phyloP scores from a whole-genome alignment of 2,797 vertebrate genomes.

The Rhinophrynus dorsalis region DNA sequence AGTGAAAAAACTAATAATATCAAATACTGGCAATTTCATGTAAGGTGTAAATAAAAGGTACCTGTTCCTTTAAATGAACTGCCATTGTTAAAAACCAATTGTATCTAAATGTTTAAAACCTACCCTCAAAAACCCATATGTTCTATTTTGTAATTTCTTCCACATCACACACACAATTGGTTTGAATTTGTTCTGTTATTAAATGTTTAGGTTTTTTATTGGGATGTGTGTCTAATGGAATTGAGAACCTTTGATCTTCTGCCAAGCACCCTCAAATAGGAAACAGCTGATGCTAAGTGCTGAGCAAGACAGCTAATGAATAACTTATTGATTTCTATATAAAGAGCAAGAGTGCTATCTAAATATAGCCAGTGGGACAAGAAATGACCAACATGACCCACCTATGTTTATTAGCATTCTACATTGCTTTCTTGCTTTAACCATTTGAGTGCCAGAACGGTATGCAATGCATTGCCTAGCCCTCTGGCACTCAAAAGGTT shows the following conservation, averaged over 20 bases:
- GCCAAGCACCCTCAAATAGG: constrained; percentile 30
- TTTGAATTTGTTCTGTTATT: neutral
- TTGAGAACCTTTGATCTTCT: constrained; percentile 11
- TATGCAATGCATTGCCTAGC: too few relatives aligned
- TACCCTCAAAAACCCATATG: too few relatives aligned
- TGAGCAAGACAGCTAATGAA: constrained; percentile 25
- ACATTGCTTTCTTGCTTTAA: too few relatives aligned
- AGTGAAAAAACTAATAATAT: too few relatives aligned
- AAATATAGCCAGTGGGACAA: neutral
- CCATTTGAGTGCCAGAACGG: too few relatives aligned
- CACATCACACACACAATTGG: neutral
- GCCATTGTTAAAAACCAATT: too few relatives aligned
- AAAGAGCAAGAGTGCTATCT: constrained; percentile 12
- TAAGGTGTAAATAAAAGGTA: too few relatives aligned
- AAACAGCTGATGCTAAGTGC: constrained; percentile 14
- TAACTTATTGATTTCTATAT: constrained; percentile 42
- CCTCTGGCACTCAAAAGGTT: too few relatives aligned
- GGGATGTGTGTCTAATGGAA: constrained; percentile 13
- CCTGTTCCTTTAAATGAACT: too few relatives aligned
- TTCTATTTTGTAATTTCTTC: neutral
- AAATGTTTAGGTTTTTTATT: constrained; percentile 21
- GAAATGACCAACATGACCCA: constrained; percentile 4
- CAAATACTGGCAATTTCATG: too few relatives aligned
- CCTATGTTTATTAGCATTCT: constrained; percentile 9
- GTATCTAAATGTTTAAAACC: too few relatives aligned